These are phyloP conservation scores for Nomada fabriciana DNA, from an alignment of 2,888 invertebrate species.

Conservation along the genomic window DNA sequence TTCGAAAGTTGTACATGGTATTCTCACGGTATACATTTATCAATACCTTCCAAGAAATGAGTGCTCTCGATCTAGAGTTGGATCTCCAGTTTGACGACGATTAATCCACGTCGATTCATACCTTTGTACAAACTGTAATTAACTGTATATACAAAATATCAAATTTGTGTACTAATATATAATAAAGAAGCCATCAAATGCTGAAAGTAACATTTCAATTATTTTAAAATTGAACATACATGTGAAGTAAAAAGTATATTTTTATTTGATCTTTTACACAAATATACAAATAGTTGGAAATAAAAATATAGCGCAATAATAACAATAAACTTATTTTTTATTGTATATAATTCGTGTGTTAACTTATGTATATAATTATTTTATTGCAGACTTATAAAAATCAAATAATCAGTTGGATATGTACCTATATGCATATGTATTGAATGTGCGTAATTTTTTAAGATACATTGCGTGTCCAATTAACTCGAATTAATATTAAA, in stretches of 20 bases:
- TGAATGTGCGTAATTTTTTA: slow-evolving; percentile 30
- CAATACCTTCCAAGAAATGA: slow-evolving; percentile 93
- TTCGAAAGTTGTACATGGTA: slow-evolving; percentile 93
- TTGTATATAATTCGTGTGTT: slow-evolving; percentile 32
- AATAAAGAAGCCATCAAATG: slow-evolving; percentile 11
- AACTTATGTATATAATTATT: slow-evolving; percentile 14
- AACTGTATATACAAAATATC: slow-evolving; percentile 64
- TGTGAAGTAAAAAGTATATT: slow-evolving; percentile 52
- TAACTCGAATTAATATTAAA: slow-evolving; percentile 42
- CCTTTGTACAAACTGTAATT: slow-evolving; percentile 70
- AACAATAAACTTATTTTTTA: slow-evolving; percentile 54
- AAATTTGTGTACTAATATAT: slow-evolving; percentile 52
- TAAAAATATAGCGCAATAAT: slow-evolving; percentile 34
- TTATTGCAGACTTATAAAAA: slow-evolving; percentile 21
- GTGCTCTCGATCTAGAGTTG: slow-evolving; percentile 90
- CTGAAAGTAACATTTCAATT: slow-evolving; percentile 14
- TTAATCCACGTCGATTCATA: slow-evolving; percentile 34
- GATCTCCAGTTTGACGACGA: slow-evolving; percentile 89
- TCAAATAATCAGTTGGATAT: slow-evolving; percentile 55
- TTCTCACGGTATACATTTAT: slow-evolving; percentile 96
- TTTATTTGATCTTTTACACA: slow-evolving; percentile 61
- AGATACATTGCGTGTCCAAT: slow-evolving; percentile 7
- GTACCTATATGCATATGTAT: slow-evolving; percentile 36
- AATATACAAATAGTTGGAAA: slow-evolving; percentile 59
- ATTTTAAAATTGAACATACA: slow-evolving; percentile 27